phyloP scores from a whole-genome alignment of 2,797 vertebrate genomes.

The Typhlichthys subterraneus region DNA sequence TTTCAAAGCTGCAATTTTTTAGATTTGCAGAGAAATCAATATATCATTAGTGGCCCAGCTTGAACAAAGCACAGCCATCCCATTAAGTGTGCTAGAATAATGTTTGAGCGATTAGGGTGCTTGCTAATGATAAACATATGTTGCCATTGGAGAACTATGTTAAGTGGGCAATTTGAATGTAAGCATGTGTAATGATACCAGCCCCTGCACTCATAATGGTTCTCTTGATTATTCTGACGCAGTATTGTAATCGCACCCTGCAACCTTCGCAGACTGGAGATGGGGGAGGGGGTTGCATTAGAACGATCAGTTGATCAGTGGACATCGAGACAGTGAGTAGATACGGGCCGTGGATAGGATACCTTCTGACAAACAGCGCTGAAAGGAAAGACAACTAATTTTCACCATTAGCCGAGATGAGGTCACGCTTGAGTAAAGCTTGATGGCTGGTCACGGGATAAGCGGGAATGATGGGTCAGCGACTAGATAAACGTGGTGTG shows the following conservation, averaged over 20 bases:
- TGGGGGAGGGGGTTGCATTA: not conserved
- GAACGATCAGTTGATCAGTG: conserved; percentile 3
- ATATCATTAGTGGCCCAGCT: conserved; percentile 73
- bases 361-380: not conserved
- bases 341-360: not conserved
- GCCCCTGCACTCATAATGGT: conserved; percentile 63
- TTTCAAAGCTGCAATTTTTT: too few species aligned
- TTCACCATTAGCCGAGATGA: conserved; percentile 12
- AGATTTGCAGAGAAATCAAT: conserved; percentile 56
- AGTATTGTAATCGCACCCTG: conserved; percentile 40
- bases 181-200: conserved; percentile 77
- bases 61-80: conserved; percentile 70
- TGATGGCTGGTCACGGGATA: not conserved
- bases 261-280: not conserved
- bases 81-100: conserved; percentile 78
- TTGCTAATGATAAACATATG: conserved; percentile 83
- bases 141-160: conserved; percentile 77
- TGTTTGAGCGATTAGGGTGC: conserved; percentile 79
- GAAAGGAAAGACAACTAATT: conserved; percentile 5
- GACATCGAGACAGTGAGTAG: conserved; percentile 3
- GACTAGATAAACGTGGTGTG: conserved; percentile 32
- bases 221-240: conserved; percentile 63
- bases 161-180: conserved; percentile 82
- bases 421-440: conserved; percentile 6
- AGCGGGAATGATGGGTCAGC: conserved; percentile 17